These are phyloP conservation scores for Porites lutea DNA, from an alignment of 64 coral and sea anemone genomes.

Conservation along the genomic window DNA sequence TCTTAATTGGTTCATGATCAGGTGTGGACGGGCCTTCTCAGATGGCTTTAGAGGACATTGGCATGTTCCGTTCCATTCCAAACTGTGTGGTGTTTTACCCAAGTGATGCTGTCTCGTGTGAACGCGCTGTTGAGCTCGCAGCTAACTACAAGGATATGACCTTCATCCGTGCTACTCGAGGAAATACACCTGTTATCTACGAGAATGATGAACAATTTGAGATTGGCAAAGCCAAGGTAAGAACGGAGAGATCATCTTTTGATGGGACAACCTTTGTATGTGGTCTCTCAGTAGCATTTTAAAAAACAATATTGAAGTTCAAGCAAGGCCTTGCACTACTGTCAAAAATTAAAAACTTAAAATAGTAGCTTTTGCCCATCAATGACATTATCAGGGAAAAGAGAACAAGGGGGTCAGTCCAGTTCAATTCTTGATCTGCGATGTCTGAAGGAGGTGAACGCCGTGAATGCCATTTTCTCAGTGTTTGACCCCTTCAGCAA, in stretches of 20 bases:
- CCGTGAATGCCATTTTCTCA: too few species aligned
- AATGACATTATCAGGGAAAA: too few species aligned
- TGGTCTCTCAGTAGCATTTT: too few species aligned
- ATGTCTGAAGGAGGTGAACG: too few species aligned
- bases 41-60: slow-evolving; percentile 96
- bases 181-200: slow-evolving; percentile 83
- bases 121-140: slow-evolving; percentile 89
- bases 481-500: too few species aligned
- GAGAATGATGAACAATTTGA: slow-evolving; percentile 83
- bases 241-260: background rate
- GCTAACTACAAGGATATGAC: slow-evolving; percentile 87
- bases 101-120: slow-evolving; percentile 93
- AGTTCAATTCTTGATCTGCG: too few species aligned
- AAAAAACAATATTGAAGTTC: too few species aligned
- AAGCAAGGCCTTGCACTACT: too few species aligned
- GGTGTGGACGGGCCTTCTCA: slow-evolving; percentile 97
- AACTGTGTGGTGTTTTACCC: slow-evolving; percentile 97
- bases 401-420: too few species aligned
- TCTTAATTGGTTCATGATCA: slow-evolving; percentile 7
- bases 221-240: slow-evolving; percentile 98
- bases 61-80: slow-evolving; percentile 95
- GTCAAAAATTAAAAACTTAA: too few species aligned
- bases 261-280: too few species aligned
- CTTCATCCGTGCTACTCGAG: slow-evolving; percentile 84
- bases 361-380: too few species aligned